A percentile compares a stretch with the other conserved stretches of the same genome.
Conservation (phyloP, 2,113 vertebrate species). For the Nycticryphes semicollaris region DNA sequence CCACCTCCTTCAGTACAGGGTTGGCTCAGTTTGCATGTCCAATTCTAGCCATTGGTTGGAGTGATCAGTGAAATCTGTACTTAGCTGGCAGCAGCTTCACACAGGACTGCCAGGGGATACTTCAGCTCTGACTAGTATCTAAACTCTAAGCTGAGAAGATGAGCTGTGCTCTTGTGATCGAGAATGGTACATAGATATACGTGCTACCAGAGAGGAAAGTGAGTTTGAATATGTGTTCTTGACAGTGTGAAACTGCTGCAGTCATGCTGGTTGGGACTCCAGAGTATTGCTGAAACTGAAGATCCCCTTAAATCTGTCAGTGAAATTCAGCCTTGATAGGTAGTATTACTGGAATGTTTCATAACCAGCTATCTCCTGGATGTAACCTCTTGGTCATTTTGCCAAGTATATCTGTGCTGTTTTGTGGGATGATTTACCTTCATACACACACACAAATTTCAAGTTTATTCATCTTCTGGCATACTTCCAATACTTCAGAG, state of each 20-base stretch:
- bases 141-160: conserved; percentile 14
- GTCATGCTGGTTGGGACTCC: not conserved
- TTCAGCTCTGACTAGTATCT: conserved; percentile 8
- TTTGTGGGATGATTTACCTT: not conserved
- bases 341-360: not conserved
- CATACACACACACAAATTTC: not conserved
- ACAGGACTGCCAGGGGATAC: not conserved
- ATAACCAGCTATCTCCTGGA: not conserved
- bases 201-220: not conserved
- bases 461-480: not conserved
- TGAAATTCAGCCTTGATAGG: not conserved
- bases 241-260: not conserved
- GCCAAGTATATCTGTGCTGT: not conserved
- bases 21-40: not conserved
- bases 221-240: not conserved
- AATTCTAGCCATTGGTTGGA: not conserved
- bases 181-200: not conserved
- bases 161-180: not conserved
- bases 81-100: not conserved
- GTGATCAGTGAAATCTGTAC: not conserved
- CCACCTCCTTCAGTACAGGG: not conserved
- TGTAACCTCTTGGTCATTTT: not conserved
- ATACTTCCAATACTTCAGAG: not conserved
- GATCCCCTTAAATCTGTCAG: not conserved
- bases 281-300: not conserved